Conservation (phyloP, 2,797 vertebrate genomes). For the Acridotheres tristis region DNA sequence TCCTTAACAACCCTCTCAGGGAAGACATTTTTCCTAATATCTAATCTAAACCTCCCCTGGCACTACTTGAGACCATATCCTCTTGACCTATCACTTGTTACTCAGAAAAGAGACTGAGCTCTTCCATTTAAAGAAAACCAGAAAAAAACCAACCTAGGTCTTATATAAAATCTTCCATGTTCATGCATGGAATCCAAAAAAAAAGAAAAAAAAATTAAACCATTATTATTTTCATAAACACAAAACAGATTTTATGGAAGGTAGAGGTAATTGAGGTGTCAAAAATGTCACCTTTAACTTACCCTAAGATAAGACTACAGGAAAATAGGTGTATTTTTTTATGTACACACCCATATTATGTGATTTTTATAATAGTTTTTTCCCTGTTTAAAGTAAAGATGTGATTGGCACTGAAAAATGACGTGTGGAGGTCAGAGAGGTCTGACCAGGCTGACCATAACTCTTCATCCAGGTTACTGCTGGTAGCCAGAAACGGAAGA, state of each 20-base stretch:
- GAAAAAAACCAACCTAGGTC: background rate
- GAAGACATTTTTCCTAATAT: background rate
- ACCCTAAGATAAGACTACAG: background rate
- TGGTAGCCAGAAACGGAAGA: background rate
- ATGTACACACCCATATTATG: background rate
- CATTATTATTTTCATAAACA: background rate
- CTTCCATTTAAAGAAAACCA: background rate
- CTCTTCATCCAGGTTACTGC: background rate
- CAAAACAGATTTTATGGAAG: background rate
- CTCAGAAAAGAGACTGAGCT: background rate
- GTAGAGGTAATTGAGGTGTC: background rate
- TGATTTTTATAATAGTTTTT: background rate
- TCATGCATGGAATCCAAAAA: background rate
- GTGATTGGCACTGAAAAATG: background rate
- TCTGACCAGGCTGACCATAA: background rate
- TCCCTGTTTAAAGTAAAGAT: background rate
- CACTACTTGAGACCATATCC: background rate
- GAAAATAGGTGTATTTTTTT: background rate
- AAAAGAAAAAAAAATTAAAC: background rate
- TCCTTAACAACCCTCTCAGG: background rate
- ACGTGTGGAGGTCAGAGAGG: background rate
- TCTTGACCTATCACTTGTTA: background rate
- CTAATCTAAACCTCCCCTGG: background rate
- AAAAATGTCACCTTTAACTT: background rate
- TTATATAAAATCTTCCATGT: background rate